Evolutionary conservation across 2,888 invertebrate species (phyloP), one percentile per base, ranked within the genome.

Genomic region (Orgyia antiqua): DNA sequence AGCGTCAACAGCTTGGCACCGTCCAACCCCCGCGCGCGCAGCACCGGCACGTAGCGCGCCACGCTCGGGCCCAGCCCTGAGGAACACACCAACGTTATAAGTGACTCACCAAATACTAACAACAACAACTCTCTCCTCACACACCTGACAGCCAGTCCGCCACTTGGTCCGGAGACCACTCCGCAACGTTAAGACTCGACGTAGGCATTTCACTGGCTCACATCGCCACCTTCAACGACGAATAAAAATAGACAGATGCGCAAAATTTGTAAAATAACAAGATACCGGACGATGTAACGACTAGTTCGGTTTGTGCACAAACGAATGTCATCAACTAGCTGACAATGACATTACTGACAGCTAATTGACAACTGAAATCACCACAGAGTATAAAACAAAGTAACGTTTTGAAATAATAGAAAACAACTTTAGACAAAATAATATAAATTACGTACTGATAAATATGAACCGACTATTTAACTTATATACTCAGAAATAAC

Each of bases 91-190:
- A 10, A 19, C 11, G 11, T 24, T 10, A 29, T 36, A 37, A 36
- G 44, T 67, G 67, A 68, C 51, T 68, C 68, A 67, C 51, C 45
- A 26, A 17, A 38, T 31, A 10, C 27, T 40, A 28, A 36, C 41
- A 33, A 46, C 45, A 21, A 34, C 34, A 31, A 21, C 30, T 23
- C 20, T n/a, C 9, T 10, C 21, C 10, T 13, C 11, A 12, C 10
- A 19, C 80, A 95, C 96, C 96, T 91, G 93, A 92, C 51, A 96
- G 77, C 96, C 96, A 96, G 69, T 95, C 95, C 49, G 93, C 93
- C 54, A 96, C 95, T 89, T 95, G 94, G 65, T 95, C 94, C 34
- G 94, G 92, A 55, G 93, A 91, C 96, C 96, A 96, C 80, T 95
- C 95, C 56, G 92, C 93, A 58, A 96, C 94, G 77, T 83, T 82